Conservation (phyloP, 2,888 invertebrate genomes). For the Liposcelis brunnea region DNA sequence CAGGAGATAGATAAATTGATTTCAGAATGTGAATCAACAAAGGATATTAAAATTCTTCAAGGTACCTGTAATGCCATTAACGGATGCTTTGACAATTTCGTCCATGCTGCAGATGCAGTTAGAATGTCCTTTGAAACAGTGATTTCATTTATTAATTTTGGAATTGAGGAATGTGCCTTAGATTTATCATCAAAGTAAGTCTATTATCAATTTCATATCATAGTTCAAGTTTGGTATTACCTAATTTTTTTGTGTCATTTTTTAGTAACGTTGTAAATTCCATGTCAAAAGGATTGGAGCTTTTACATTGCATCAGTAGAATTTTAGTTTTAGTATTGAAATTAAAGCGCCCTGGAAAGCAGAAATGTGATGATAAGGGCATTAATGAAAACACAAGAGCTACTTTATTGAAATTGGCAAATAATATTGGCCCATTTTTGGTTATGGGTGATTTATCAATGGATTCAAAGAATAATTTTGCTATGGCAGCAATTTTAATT, state of each 20-base stretch:
- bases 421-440: background rate
- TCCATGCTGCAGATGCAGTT: background rate
- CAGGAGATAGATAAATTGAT: background rate
- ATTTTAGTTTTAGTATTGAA: background rate
- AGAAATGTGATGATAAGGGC: background rate
- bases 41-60: background rate
- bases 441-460: background rate
- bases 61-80: background rate
- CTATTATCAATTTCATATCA: too few relatives aligned
- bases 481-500: background rate
- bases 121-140: background rate
- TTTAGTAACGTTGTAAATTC: background rate
- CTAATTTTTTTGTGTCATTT: background rate
- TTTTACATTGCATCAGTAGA: background rate
- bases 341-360: background rate
- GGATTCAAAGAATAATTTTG: slow-evolving; percentile 1
- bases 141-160: background rate
- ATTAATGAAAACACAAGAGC: background rate
- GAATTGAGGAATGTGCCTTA: background rate
- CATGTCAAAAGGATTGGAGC: background rate
- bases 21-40: background rate
- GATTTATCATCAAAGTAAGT: background rate
- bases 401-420: background rate
- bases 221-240: too few relatives aligned
- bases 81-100: slow-evolving; percentile 4